Percentiles rank a stretch among this genome's conserved stretches.
phyloP scores from a whole-genome alignment of 2,797 vertebrate genomes.

The Okamejei kenojei region DNA sequence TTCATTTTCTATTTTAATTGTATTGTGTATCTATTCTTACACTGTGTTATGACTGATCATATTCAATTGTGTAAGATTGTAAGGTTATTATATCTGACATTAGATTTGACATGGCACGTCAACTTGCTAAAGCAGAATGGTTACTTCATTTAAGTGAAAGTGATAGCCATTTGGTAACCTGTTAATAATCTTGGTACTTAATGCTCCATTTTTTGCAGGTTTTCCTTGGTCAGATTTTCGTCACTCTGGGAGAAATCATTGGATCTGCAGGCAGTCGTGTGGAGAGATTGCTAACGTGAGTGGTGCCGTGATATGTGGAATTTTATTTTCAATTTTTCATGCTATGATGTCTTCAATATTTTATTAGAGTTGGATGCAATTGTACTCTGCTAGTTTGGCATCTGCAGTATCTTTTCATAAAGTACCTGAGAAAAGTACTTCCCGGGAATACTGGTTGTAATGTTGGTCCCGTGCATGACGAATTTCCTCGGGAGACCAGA shows the following conservation, averaged over 20 bases:
- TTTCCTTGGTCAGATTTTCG: slow-evolving; percentile 88
- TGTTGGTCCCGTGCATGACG: no score
- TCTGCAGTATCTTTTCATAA: neutral
- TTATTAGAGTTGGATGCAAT: neutral
- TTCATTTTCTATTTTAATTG: neutral
- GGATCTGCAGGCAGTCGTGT: slow-evolving; percentile 80
- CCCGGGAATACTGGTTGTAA: no score
- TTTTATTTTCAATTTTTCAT: neutral
- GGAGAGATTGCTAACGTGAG: slow-evolving; percentile 84
- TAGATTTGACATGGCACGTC: neutral
- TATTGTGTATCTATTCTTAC: neutral
- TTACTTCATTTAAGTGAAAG: neutral
- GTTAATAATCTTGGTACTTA: neutral
- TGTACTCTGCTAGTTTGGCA: neutral
- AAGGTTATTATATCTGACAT: neutral
- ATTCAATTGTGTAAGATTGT: neutral
- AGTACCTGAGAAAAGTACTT: neutral
- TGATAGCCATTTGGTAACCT: neutral
- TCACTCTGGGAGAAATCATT: slow-evolving; percentile 91
- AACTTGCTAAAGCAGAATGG: neutral
- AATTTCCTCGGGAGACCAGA: no score
- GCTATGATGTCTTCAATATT: neutral
- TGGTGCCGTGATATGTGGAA: slow-evolving; percentile 41
- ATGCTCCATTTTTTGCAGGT: slow-evolving; percentile 59
- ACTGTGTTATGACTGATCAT: neutral